These are phyloP conservation scores for Allacma fusca DNA, from an alignment of 2,888 invertebrate species.

Conservation along the genomic window DNA sequence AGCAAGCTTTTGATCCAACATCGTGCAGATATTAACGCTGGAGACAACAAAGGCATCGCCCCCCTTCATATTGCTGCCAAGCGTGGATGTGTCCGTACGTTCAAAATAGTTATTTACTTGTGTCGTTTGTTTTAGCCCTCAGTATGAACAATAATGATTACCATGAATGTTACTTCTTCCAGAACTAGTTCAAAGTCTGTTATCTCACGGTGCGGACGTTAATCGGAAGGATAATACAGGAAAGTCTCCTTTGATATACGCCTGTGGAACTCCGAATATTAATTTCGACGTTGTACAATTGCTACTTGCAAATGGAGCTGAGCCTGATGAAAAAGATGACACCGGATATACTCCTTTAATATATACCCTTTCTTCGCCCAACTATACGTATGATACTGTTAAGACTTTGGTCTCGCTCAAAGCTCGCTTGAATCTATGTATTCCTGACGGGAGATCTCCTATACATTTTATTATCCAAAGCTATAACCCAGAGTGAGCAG, in stretches of 20 bases:
- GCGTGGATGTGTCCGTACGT: constrained; percentile 51
- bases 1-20: constrained; percentile 52
- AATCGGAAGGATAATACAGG: constrained; percentile 54
- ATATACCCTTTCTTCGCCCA: constrained; percentile 50
- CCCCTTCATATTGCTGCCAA: constrained; percentile 57
- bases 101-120: neutral
- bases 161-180: too few relatives aligned
- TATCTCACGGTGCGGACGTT: constrained; percentile 56
- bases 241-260: constrained; percentile 54
- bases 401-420: constrained; percentile 50
- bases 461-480: constrained; percentile 57
- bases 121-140: too few relatives aligned
- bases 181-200: constrained; percentile 43
- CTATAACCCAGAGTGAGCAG: constrained; percentile 53
- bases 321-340: constrained; percentile 53
- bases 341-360: constrained; percentile 55
- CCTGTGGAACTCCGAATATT: constrained; percentile 40
- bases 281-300: constrained; percentile 52
- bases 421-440: constrained; percentile 50
- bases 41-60: constrained; percentile 51
- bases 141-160: too few relatives aligned
- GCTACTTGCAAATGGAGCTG: constrained; percentile 55
- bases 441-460: constrained; percentile 52
- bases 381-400: constrained; percentile 54
- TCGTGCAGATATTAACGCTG: constrained; percentile 57